A percentile compares a stretch with the other conserved stretches of the same genome.
These are phyloP conservation scores for Octopus sinensis DNA, from an alignment of 1,140 invertebrate genomes.

Conservation along the genomic window DNA sequence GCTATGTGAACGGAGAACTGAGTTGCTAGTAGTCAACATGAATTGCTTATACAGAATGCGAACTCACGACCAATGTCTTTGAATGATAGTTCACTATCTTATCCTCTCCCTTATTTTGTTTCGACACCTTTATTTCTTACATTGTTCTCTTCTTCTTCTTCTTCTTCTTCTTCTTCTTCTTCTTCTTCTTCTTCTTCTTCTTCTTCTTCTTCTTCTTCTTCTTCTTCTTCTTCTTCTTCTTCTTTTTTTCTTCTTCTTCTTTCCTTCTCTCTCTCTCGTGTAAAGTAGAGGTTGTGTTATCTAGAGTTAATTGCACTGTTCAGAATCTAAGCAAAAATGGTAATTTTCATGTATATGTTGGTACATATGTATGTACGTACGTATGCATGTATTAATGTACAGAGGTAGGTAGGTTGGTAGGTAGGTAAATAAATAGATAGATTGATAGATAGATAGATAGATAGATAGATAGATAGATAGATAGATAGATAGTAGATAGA, in stretches of 20 bases:
- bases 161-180: conserved; percentile 26
- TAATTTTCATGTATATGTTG: too few species aligned
- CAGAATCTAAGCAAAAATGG: too few species aligned
- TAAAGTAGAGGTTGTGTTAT: conserved; percentile 18
- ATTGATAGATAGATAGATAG: too few species aligned
- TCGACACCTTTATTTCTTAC: conserved; percentile 22
- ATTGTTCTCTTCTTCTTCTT: conserved; percentile 19
- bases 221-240: conserved; percentile 23
- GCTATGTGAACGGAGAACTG: too few species aligned
- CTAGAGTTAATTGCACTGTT: neutral
- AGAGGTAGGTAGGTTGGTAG: too few species aligned
- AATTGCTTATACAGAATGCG: too few species aligned
- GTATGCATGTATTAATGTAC: too few species aligned
- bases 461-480: too few species aligned
- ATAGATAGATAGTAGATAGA: too few species aligned
- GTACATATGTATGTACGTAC: too few species aligned
- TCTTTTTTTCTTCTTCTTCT: conserved; percentile 24
- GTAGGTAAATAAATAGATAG: too few species aligned
- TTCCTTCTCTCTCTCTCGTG: conserved; percentile 19
- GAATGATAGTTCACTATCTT: neutral
- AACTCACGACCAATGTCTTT: neutral
- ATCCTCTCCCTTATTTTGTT: conserved; percentile 19
- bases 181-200: conserved; percentile 26
- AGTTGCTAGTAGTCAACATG: too few species aligned
- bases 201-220: conserved; percentile 22